These are phyloP conservation scores for Hirtodrosophila duncani DNA, from an alignment of 2,888 invertebrate species.

Conservation along the genomic window DNA sequence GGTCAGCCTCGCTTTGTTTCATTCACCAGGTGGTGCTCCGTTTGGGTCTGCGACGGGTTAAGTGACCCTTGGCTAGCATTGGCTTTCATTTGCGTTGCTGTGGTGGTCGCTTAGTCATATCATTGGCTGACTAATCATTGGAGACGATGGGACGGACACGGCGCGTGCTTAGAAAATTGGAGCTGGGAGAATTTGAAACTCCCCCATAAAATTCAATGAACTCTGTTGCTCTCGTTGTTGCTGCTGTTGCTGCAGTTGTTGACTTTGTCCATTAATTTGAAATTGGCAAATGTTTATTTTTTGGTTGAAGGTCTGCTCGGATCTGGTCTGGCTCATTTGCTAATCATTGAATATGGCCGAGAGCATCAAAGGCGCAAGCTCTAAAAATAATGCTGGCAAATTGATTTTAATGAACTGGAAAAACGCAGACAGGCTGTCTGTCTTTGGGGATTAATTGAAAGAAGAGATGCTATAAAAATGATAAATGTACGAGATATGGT, in stretches of 20 bases:
- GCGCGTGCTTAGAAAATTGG: constrained; percentile 36
- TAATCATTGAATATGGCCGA: background rate
- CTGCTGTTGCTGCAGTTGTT: background rate
- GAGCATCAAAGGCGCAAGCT: constrained; percentile 21
- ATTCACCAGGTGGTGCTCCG: constrained; percentile 38
- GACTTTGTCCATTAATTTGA: constrained; percentile 26
- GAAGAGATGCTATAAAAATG: no score
- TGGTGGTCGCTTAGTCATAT: constrained; percentile 53
- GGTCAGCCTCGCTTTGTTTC: constrained; percentile 9
- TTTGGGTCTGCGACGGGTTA: constrained; percentile 25
- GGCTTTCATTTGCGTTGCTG: constrained; percentile 18
- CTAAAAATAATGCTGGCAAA: constrained; percentile 25
- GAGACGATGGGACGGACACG: no score
- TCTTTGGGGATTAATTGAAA: no score
- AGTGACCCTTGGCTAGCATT: constrained; percentile 40
- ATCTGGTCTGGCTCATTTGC: constrained; percentile 5
- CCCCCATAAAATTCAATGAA: constrained; percentile 32
- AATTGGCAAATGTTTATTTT: constrained; percentile 22
- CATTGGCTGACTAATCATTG: constrained; percentile 49
- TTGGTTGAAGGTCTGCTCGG: background rate
- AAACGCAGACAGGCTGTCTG: no score
- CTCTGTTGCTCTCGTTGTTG: constrained; percentile 22
- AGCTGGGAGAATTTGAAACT: constrained; percentile 12
- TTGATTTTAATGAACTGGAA: constrained; percentile 31
- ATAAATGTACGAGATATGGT: no score